Conservation (phyloP, 2,797 vertebrate genomes). For the Acomys russatus region DNA sequence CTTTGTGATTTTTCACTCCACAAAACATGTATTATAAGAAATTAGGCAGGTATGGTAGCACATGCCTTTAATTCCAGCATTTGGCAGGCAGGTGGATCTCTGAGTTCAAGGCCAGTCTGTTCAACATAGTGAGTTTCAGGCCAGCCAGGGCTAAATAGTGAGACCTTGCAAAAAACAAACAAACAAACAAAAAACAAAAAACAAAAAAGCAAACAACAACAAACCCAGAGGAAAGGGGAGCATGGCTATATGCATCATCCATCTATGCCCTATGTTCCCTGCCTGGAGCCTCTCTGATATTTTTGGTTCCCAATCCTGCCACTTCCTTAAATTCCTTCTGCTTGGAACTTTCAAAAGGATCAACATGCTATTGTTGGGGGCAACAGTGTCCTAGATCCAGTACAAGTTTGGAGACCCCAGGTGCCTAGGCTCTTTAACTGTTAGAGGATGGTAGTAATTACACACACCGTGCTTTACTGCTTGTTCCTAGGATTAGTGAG, state of each 20-base stretch:
- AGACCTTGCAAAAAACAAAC: background rate
- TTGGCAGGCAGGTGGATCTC: background rate
- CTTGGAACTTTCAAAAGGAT: background rate
- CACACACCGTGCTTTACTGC: background rate
- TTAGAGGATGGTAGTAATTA: background rate
- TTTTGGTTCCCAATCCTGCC: background rate
- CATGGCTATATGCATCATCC: background rate
- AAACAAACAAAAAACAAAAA: background rate
- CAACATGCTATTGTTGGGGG: background rate
- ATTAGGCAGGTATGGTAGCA: background rate
- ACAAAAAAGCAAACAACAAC: background rate
- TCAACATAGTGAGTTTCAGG: background rate
- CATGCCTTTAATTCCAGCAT: background rate
- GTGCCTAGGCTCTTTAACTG: background rate
- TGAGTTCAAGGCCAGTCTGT: background rate
- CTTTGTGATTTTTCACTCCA: background rate
- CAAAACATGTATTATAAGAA: background rate
- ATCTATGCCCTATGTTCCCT: background rate
- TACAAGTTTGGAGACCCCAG: background rate
- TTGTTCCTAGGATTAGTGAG: background rate
- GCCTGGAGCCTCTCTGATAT: background rate
- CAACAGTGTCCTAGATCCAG: background rate
- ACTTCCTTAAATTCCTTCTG: background rate
- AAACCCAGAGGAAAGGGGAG: background rate
- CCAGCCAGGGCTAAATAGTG: background rate